Evolutionary conservation across 2,113 vertebrate genomes (phyloP), one percentile per base, ranked within the genome.

Genomic region (Nannobrachium achirus): DNA sequence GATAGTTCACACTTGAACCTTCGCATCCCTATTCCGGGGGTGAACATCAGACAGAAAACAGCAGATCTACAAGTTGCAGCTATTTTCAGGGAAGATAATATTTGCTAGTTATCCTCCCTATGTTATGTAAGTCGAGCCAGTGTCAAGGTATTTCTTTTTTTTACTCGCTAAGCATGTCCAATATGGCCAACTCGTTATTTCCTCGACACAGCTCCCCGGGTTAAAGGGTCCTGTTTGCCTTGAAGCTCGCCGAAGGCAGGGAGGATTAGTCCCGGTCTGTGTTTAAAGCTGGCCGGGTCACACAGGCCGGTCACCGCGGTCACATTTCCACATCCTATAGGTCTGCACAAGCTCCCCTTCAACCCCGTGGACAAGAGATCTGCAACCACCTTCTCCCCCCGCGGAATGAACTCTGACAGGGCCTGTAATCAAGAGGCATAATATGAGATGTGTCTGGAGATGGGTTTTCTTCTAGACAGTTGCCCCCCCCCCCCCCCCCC

Each of bases 371-470:
- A 75, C 1, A 1, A 52, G 50, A 62, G 56, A 42, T 44, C 64
- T 42, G 61, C 56, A n/a, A 25, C 60, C 11, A 1, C 41, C n/a
- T 4, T 33, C 25, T 33, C 25, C 6, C n/a, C 3, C 25, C 25
- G 40, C 19, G 41, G 18, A 81, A 81, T 74, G 59, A 33, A 46
- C 42, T 73, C 33, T 73, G 76, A 82, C 73, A 41, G 70, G 66
- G 56, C 55, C 78, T 83, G 69, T 80, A 84, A 86, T 81, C 81
- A 76, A 63, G 16, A 55, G 45, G 49, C 66, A 66, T 57, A 64
- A 33, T 63, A 58, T 53, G 72, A 76, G 70, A 86, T 68, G 81
- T 69, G 74, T 79, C 41, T 67, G 78, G 79, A 83, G 70, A 19
- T 33, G 3, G 61, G 69, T 66, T 63, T 33, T 33, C 25, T 33